Percentiles rank a stretch among this genome's conserved stretches.
Conservation (phyloP, 2,113 vertebrate genomes). For the Gambusia affinis region DNA sequence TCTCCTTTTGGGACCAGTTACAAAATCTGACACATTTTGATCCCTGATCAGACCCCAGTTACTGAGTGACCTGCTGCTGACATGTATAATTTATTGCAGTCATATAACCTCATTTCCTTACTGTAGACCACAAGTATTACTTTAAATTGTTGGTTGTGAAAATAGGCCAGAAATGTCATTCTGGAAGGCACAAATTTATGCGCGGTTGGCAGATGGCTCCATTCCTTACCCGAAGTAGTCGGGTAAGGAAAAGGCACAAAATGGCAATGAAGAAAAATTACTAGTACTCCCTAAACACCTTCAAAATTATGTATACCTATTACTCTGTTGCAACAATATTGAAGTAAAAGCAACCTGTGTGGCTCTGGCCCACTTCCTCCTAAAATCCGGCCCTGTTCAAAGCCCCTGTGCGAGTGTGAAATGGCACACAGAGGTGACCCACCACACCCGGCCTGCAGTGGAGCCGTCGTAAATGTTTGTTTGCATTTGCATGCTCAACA, state of each 20-base stretch:
- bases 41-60: background rate
- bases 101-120: background rate
- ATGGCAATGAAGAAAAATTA: background rate
- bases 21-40: background rate
- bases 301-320: background rate
- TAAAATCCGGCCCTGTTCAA: constrained; percentile 16
- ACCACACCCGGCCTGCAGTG: constrained; percentile 55
- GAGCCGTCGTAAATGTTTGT: constrained; percentile 61
- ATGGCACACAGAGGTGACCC: constrained; percentile 51
- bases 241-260: background rate
- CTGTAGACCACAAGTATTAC: background rate
- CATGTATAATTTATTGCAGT: background rate
- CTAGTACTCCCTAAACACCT: background rate
- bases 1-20: background rate
- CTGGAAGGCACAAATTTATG: too few relatives aligned
- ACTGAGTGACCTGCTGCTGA: background rate
- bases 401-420: constrained; percentile 40
- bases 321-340: background rate
- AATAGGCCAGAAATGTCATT: too few relatives aligned
- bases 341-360: background rate
- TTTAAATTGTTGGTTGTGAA: background rate
- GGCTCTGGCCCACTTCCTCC: background rate
- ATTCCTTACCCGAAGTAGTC: background rate
- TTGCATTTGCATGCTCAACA: constrained; percentile 77
- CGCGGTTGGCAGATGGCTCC: background rate